These are phyloP conservation scores for Prinia subflava DNA, from an alignment of 2,113 vertebrate species.

Conservation along the genomic window DNA sequence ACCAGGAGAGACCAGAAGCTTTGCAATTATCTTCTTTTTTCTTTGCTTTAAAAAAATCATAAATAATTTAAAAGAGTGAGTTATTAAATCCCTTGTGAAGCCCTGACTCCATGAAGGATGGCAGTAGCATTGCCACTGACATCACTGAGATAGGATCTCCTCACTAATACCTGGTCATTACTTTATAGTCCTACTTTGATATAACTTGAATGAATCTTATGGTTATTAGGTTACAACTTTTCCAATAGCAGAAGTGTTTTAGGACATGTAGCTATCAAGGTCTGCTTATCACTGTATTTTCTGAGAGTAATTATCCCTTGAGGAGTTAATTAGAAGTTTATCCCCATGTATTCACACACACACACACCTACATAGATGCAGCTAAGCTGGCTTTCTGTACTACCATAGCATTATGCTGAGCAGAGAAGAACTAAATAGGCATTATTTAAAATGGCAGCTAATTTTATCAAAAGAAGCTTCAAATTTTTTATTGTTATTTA, in stretches of 20 bases:
- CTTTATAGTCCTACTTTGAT: background rate
- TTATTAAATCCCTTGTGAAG: background rate
- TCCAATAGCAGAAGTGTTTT: background rate
- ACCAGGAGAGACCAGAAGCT: background rate
- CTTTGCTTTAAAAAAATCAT: background rate
- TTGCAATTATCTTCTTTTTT: background rate
- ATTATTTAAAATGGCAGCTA: background rate
- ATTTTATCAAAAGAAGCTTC: background rate
- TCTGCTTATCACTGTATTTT: background rate
- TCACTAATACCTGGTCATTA: background rate
- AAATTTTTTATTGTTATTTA: background rate
- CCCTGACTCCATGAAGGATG: background rate
- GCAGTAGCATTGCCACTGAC: background rate
- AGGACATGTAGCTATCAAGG: background rate
- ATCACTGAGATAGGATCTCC: background rate
- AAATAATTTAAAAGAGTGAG: background rate
- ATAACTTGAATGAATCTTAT: background rate
- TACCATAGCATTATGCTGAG: background rate
- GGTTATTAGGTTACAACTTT: background rate
- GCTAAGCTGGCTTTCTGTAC: background rate
- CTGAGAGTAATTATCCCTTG: background rate
- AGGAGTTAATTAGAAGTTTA: background rate
- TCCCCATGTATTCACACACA: background rate
- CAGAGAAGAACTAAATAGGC: background rate
- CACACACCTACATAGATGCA: background rate